phyloP scores from a whole-genome alignment of 2,797 vertebrate species.

The Brachymystax lenok region DNA sequence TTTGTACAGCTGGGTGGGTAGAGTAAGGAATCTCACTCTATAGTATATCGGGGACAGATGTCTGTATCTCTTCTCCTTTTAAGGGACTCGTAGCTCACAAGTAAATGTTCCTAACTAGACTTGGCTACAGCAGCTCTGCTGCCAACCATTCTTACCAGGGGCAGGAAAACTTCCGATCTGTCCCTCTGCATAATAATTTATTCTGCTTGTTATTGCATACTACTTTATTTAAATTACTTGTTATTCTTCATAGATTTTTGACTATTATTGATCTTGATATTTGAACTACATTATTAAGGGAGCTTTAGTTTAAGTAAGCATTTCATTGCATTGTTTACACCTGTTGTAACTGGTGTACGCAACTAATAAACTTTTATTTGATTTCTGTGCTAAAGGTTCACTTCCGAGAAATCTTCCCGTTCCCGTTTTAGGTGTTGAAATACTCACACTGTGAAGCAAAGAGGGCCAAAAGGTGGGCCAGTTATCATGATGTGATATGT shows the following conservation, averaged over 20 bases:
- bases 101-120: not conserved
- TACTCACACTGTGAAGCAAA: not conserved
- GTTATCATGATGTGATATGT: not conserved
- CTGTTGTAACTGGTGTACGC: too few species aligned
- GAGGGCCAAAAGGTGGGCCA: not conserved
- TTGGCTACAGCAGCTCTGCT: not conserved
- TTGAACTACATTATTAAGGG: too few species aligned
- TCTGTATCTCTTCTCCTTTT: not conserved
- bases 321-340: too few species aligned
- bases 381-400: not conserved
- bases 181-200: not conserved
- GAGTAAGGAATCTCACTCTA: not conserved
- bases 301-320: too few species aligned
- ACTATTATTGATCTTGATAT: too few species aligned
- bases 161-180: not conserved
- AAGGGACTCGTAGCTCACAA: not conserved
- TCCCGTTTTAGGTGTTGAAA: not conserved
- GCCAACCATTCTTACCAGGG: not conserved
- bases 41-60: not conserved
- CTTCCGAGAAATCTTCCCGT: not conserved
- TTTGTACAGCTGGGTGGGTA: slow-evolving; percentile 37
- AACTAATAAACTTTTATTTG: too few species aligned
- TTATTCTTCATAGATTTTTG: too few species aligned
- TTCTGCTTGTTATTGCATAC: too few species aligned
- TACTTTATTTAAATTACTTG: too few species aligned